Conservation (phyloP, 2,113 vertebrate species). For the Sylvilagus bachmani region DNA sequence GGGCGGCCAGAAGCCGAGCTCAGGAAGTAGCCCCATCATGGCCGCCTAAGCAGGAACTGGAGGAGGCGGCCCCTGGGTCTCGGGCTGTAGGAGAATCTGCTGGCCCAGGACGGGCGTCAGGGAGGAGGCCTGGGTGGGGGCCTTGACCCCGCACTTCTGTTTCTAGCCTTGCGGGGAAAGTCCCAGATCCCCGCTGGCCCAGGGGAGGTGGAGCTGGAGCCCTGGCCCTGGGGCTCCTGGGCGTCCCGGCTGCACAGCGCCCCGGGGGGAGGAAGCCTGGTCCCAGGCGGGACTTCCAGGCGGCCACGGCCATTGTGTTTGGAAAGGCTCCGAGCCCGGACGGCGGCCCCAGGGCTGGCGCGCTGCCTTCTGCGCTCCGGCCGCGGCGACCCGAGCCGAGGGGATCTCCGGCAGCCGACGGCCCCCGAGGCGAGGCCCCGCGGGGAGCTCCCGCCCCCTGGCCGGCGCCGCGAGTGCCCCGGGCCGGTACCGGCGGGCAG, state of each 20-base stretch:
- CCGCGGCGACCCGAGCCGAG: background rate
- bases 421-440: background rate
- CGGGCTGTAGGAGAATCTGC: background rate
- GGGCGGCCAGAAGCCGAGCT: background rate
- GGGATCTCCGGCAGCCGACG: background rate
- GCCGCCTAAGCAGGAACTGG: background rate
- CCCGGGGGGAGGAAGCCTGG: background rate
- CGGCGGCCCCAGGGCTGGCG: background rate
- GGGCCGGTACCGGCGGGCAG: background rate
- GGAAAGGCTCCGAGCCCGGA: background rate
- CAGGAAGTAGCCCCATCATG: background rate
- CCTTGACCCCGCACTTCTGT: background rate
- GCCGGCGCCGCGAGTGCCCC: background rate
- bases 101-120: background rate
- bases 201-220: no score
- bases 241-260: background rate
- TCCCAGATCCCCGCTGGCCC: no score
- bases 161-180: no score
- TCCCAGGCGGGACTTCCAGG: background rate
- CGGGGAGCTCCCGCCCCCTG: background rate
- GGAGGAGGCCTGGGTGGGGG: background rate
- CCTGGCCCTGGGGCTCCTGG: background rate
- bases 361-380: no score
- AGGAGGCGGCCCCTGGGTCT: background rate
- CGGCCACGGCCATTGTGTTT: accelerated